A percentile compares a stretch with the other conserved stretches of the same genome.
phyloP scores from a whole-genome alignment of 2,797 vertebrate genomes.

The Phalloptychus januarius region DNA sequence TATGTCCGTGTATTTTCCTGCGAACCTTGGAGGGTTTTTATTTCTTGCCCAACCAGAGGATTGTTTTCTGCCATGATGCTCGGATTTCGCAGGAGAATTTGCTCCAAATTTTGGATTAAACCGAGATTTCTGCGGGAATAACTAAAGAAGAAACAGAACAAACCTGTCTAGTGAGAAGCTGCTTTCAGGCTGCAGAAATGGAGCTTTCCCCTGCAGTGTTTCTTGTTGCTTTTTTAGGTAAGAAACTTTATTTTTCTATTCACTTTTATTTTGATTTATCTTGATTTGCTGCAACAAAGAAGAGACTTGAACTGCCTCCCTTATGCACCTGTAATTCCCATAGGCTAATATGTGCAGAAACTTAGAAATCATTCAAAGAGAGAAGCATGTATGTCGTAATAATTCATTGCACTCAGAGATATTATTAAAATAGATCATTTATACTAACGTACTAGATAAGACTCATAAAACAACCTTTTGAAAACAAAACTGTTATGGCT shows the following conservation, averaged over 20 bases:
- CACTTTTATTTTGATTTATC: not conserved
- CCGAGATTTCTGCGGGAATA: conserved; percentile 42
- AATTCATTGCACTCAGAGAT: not conserved
- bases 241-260: conserved; percentile 21
- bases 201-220: conserved; percentile 39
- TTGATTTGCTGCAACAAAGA: not conserved
- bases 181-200: conserved; percentile 36
- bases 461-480: not conserved
- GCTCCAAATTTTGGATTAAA: conserved; percentile 46
- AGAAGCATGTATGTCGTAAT: not conserved
- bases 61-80: conserved; percentile 42
- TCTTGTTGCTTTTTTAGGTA: conserved; percentile 61
- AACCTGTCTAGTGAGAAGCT: conserved; percentile 17
- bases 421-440: not conserved
- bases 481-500: not conserved
- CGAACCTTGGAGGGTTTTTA: not conserved
- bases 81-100: conserved; percentile 23
- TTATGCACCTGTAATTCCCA: conserved; percentile 40
- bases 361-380: not conserved
- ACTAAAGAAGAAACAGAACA: conserved; percentile 35
- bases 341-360: not conserved
- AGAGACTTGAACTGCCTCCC: not conserved
- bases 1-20: not conserved
- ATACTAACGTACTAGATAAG: not conserved
- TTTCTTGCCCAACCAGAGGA: not conserved